phyloP scores from a whole-genome alignment of 92 coral and sea anemone genomes.

The Heliopora coerulea region DNA sequence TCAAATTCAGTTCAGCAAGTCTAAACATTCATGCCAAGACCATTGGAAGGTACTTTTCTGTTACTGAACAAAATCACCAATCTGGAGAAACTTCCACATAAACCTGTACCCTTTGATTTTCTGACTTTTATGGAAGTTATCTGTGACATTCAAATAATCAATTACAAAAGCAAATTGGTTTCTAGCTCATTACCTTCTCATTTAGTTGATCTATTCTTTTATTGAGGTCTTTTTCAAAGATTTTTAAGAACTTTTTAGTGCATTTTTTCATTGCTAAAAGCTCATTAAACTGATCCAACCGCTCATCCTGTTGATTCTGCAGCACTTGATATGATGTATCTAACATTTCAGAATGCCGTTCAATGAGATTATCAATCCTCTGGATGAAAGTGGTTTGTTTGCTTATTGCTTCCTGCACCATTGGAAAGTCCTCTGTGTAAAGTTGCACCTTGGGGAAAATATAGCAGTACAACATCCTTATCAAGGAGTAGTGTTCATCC shows the following conservation, averaged over 20 bases:
- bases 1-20: too few species aligned
- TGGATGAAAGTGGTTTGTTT: constrained; percentile 62
- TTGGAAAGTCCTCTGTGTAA: constrained; percentile 63
- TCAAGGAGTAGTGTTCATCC: constrained; percentile 54
- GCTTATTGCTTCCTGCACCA: constrained; percentile 61
- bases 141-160: too few species aligned
- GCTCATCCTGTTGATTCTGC: constrained; percentile 60
- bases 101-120: too few species aligned
- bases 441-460: constrained; percentile 82
- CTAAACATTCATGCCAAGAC: too few species aligned
- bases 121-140: too few species aligned
- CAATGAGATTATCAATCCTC: constrained; percentile 59
- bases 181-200: constrained; percentile 44
- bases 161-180: too few species aligned
- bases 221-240: constrained; percentile 61
- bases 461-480: constrained; percentile 94
- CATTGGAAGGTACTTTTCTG: too few species aligned
- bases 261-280: constrained; percentile 58
- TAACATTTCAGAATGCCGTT: constrained; percentile 45
- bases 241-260: constrained; percentile 59
- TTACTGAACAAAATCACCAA: too few species aligned
- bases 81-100: too few species aligned
- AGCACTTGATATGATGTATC: constrained; percentile 60
- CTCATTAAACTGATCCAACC: constrained; percentile 63
- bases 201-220: constrained; percentile 61